A percentile compares a stretch with the other conserved stretches of the same genome.
These are phyloP conservation scores for Andrena hattorfiana DNA, from an alignment of 2,888 invertebrate species.

Conservation along the genomic window DNA sequence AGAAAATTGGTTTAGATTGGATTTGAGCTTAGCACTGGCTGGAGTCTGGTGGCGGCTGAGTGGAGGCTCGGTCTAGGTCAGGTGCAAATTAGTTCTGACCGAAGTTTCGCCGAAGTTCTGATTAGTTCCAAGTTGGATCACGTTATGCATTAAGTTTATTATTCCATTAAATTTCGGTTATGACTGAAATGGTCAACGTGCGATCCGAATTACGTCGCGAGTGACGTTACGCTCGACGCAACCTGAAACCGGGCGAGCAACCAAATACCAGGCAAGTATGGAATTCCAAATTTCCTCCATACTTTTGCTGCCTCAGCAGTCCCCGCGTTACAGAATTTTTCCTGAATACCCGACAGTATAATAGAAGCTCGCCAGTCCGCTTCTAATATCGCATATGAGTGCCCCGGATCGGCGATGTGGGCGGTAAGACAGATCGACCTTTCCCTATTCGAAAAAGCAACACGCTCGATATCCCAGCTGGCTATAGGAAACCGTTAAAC, in stretches of 20 bases:
- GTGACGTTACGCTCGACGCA: neutral
- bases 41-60: neutral
- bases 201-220: neutral
- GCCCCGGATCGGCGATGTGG: neutral
- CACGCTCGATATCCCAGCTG: constrained; percentile 36
- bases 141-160: constrained; percentile 1
- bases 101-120: constrained; percentile 15
- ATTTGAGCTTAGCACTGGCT: neutral
- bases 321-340: constrained; percentile 36
- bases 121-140: constrained; percentile 3
- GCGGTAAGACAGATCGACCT: constrained; percentile 55
- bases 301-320: neutral
- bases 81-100: neutral
- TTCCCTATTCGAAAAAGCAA: constrained; percentile 30
- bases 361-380: constrained; percentile 55
- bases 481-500: constrained; percentile 51
- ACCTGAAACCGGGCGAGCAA: too few relatives aligned
- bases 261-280: too few relatives aligned
- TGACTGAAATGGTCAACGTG: neutral
- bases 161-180: neutral
- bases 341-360: constrained; percentile 21
- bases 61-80: neutral
- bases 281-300: constrained; percentile 21
- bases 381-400: constrained; percentile 65
- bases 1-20: neutral